Evolutionary conservation across 2,797 vertebrate species (phyloP).

Genomic region (Brachyrhaphis roseni): DNA sequence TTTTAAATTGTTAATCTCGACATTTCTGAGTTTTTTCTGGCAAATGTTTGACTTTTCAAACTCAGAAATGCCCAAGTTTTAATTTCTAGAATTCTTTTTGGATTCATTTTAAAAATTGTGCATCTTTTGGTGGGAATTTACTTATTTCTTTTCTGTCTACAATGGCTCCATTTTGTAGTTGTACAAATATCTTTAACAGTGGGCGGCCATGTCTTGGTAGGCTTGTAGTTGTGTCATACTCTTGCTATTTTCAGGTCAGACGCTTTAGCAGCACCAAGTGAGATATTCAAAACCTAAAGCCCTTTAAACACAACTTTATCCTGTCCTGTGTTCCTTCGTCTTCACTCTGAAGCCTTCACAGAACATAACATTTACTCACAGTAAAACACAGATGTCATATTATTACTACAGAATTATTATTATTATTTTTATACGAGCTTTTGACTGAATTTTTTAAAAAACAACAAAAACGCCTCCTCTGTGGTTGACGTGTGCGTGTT

Average conservation of each 20-base stretch:
- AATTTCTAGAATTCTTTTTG: too few relatives aligned
- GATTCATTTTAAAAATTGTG: too few relatives aligned
- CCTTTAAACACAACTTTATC: not conserved
- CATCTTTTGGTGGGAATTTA: too few relatives aligned
- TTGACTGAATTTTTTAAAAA: not conserved
- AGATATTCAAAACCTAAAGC: not conserved
- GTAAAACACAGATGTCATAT: not conserved
- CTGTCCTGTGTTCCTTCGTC: not conserved
- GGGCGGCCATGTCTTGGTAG: not conserved
- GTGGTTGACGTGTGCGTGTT: not conserved
- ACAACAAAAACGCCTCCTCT: not conserved
- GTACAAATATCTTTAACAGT: too few relatives aligned
- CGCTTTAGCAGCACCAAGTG: not conserved
- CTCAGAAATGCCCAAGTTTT: too few relatives aligned
- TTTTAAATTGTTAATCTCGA: too few relatives aligned
- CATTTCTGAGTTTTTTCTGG: too few relatives aligned
- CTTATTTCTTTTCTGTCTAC: not conserved
- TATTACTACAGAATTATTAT: not conserved
- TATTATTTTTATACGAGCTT: not conserved
- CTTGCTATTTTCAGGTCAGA: not conserved
- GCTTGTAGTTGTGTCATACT: not conserved
- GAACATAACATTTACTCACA: not conserved
- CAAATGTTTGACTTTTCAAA: too few relatives aligned
- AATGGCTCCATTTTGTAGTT: too few relatives aligned
- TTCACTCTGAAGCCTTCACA: not conserved